Evolutionary conservation across 2,888 invertebrate genomes (phyloP), one percentile per base, ranked within the genome.

Genomic region (Ferdinandea cuprea): DNA sequence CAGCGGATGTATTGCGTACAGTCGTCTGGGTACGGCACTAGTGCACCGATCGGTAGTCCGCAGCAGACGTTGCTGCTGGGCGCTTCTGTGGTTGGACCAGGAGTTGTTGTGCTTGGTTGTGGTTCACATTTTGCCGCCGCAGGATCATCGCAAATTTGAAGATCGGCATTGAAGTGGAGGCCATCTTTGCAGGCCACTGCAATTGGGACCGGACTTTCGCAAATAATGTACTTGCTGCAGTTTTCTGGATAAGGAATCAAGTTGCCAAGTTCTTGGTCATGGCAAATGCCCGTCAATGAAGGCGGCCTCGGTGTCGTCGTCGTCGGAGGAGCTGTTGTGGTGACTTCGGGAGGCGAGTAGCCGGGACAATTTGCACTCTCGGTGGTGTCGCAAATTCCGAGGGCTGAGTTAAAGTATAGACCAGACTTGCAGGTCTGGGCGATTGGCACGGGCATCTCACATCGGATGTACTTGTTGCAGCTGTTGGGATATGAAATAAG

Each of bases 331-430:
- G 85, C 21, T 32, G 13, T 8, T 0, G 63, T 73, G 1, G 37
- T 15, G 0, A 21, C 52, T 6, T 68, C 61, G 0, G 3, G 32
- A 5, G 59, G 61, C 7, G 44, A 52, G 9, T 42, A 46, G 9
- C 73, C 81, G 1, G 56, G 63, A 68, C 89, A 89, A 9, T 71
- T 78, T 13, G 86, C 87, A 15, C 87, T 86, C 76, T 87, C 86
- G 28, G 85, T 85, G 48, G 86, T 87, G 48, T 89, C 88, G 44
- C 89, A 89, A 54, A 87, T 87, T 3, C 86, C 79, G 3, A 87
- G 52, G 15, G 72, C 21, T 1, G 65, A 59, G 79, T 89, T 88
- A 21, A 88, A 89, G 28, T 87, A 85, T 1, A 87, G 81, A 0
- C 86, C 87, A 4, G 84, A 69, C 1, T 88, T 87, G 52, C 89